Evolutionary conservation across 2,797 vertebrate species (phyloP), one percentile per base, ranked within the genome.

Genomic region (Lithobates pipiens): DNA sequence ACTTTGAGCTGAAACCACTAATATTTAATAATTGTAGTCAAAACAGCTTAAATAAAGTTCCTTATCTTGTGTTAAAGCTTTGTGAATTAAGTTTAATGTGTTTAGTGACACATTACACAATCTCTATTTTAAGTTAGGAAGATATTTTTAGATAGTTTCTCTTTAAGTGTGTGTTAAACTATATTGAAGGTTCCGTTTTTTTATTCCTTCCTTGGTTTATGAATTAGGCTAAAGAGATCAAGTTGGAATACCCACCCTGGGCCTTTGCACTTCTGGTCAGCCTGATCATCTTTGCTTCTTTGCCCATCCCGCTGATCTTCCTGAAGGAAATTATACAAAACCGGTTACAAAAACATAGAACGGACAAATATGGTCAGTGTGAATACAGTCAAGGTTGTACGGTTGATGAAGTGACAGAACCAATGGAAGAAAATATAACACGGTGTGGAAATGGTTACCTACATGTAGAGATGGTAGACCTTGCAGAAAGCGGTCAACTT

Each of bases 161-260:
- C 50, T 54, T 54, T 54, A 54, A 54, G 11, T 54, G 15, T 54
- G 13, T 18, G n/a, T 5, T 54, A 16, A 18, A 4, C 1, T 54
- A 15, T 13, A 54, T 54, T 54, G 5, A 18, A n/a, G n/a, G 6
- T 65, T 11, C 7, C 1, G 36, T 32, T 57, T 29, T 50, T 34
- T 34, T 34, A 3, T 34, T 36, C 0, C 50, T 54, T 80, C 6
- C 68, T 15, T 39, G 44, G 27, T 54, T 61, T 72, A 76, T 84
- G 86, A 75, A 77, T 75, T 90, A 97, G 96, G 95, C 93, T 0
- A 86, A 89, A 5, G 93, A 96, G 84, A 54, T 76, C 23, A 2
- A 27, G n/a, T 90, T 91, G 85, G 70, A 83, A 0, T 97, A 96
- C 87, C 96, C 96, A 0, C 69, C 57, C 13, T 97, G 96, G 96